Evolutionary conservation across 2,888 invertebrate species (phyloP).

Genomic region (Synergus gifuensis): DNA sequence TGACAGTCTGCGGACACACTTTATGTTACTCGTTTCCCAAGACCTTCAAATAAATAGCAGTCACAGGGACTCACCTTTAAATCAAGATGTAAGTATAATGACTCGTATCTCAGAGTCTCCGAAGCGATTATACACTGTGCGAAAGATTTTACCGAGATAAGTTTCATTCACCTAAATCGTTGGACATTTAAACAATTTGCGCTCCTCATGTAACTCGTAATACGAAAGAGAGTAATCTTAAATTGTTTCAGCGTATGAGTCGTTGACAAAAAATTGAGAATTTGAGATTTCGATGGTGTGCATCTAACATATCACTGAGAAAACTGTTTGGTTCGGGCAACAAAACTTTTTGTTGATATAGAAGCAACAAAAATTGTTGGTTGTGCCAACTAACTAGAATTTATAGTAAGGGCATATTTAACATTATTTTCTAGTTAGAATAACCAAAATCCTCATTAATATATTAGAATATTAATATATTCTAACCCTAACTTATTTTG

Average conservation of each 20-base stretch:
- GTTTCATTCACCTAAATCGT: slow-evolving; percentile 29
- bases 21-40: slow-evolving; percentile 40
- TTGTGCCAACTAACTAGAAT: no score
- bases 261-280: background rate
- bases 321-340: no score
- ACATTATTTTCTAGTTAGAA: no score
- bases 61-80: slow-evolving; percentile 33
- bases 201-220: background rate
- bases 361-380: no score
- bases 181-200: slow-evolving; percentile 19
- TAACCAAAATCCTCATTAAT: no score
- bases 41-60: slow-evolving; percentile 42
- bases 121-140: slow-evolving; percentile 35
- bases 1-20: slow-evolving; percentile 39
- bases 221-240: background rate
- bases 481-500: no score
- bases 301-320: no score
- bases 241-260: background rate
- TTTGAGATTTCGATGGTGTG: background rate
- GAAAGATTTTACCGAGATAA: slow-evolving; percentile 34
- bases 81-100: slow-evolving; percentile 42
- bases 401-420: no score
- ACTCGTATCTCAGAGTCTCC: slow-evolving; percentile 25
- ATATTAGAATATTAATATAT: no score
- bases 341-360: no score